Evolutionary conservation across 2,888 invertebrate species (phyloP).

Genomic region (Mayetiola destructor): DNA sequence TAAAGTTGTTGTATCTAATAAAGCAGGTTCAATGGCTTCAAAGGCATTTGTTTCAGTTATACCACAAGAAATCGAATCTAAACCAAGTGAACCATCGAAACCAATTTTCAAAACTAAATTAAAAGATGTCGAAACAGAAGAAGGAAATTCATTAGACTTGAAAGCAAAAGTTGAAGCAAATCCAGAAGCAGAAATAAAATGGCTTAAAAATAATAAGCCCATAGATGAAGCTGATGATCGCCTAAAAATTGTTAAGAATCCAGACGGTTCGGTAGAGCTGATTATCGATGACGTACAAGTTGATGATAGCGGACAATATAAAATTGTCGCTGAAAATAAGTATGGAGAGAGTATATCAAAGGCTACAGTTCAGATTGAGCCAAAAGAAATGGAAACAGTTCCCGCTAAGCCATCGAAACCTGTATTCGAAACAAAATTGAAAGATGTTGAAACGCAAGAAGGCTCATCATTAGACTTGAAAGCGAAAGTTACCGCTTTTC

Average conservation of each 20-base stretch:
- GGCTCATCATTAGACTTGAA: not conserved
- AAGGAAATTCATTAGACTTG: not conserved
- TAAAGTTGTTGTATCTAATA: not conserved
- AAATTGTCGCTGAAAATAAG: constrained; percentile 56
- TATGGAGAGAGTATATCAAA: constrained; percentile 32
- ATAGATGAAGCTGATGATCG: constrained; percentile 45
- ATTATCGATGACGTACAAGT: constrained; percentile 34
- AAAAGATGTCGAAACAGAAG: not conserved
- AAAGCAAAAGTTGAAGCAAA: not conserved
- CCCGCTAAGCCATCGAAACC: constrained; percentile 59
- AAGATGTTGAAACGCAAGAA: constrained; percentile 23
- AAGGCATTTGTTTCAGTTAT: not conserved
- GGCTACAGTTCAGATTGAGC: not conserved
- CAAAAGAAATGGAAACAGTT: constrained; percentile 42
- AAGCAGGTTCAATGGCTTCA: constrained; percentile 41
- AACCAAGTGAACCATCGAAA: not conserved
- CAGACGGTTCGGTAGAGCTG: constrained; percentile 31
- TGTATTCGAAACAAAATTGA: constrained; percentile 50
- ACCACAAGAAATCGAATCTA: not conserved
- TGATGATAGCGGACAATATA: constrained; percentile 70
- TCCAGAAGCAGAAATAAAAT: not conserved
- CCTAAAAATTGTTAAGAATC: constrained; percentile 48
- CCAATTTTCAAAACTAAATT: not conserved
- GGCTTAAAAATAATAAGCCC: constrained; percentile 61
- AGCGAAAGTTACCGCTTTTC: not conserved